phyloP scores from a whole-genome alignment of 2,888 invertebrate species.

The Dasysyrphus tricinctus region DNA sequence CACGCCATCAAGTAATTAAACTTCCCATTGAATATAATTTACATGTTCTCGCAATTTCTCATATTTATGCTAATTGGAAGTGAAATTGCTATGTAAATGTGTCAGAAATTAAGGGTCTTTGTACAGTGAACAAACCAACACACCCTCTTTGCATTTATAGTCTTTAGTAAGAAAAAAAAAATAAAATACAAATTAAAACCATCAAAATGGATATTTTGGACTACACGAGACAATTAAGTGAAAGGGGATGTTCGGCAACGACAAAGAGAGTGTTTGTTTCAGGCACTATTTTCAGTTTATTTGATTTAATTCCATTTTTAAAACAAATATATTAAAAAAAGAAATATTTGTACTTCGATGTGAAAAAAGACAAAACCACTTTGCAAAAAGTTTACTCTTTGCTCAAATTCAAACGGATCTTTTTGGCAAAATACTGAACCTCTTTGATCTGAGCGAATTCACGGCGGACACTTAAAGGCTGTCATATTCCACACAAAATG shows the following conservation, averaged over 20 bases:
- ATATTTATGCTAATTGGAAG: slow-evolving; percentile 72
- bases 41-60: slow-evolving; percentile 70
- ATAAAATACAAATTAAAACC: background rate
- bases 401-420: too few species aligned
- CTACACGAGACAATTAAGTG: background rate
- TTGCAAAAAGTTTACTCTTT: too few species aligned
- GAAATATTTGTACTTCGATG: too few species aligned
- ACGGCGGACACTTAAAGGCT: too few species aligned
- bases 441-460: too few species aligned
- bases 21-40: slow-evolving; percentile 62
- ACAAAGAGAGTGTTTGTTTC: background rate
- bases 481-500: too few species aligned
- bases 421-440: too few species aligned
- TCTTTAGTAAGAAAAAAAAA: background rate
- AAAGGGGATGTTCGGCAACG: background rate
- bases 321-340: too few species aligned
- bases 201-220: background rate
- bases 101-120: slow-evolving; percentile 61
- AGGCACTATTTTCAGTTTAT: background rate
- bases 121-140: slow-evolving; percentile 18
- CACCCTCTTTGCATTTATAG: background rate
- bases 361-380: too few species aligned
- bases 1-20: slow-evolving; percentile 62
- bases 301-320: background rate
- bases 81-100: slow-evolving; percentile 69